Evolutionary conservation across 2,797 vertebrate genomes (phyloP).

Genomic region (Micropoecilia bifurca): DNA sequence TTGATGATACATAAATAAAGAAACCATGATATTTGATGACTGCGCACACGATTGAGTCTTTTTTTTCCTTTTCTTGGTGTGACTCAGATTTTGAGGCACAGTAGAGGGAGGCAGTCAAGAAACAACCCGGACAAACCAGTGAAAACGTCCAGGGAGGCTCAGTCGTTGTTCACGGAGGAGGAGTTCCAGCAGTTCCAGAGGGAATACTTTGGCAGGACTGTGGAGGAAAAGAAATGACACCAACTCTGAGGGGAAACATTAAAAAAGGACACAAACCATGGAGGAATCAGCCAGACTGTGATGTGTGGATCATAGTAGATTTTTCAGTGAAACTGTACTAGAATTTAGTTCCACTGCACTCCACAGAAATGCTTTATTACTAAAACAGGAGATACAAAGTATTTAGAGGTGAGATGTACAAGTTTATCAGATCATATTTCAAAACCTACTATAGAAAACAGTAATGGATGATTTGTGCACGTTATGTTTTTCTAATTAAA

Average conservation of each 20-base stretch:
- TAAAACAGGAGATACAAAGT: not conserved
- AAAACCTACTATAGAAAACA: not conserved
- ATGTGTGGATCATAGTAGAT: not conserved
- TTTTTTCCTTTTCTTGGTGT: conserved; percentile 4
- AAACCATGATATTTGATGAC: not conserved
- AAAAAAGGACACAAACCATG: conserved; percentile 1
- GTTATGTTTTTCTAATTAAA: not conserved
- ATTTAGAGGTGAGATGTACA: not conserved
- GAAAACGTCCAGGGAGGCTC: conserved; percentile 47
- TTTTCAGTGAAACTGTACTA: not conserved
- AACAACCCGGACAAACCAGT: conserved; percentile 25
- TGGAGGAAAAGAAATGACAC: conserved; percentile 53
- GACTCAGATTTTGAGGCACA: conserved; percentile 72
- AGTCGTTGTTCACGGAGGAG: conserved; percentile 79
- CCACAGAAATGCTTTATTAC: not conserved
- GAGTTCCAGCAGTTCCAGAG: conserved; percentile 84
- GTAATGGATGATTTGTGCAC: not conserved
- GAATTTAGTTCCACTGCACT: not conserved
- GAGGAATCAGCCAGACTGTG: not conserved
- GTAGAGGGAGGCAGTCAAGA: conserved; percentile 71
- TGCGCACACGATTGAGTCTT: not conserved
- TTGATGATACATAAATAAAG: not conserved
- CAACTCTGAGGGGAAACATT: not conserved
- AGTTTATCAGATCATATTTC: not conserved
- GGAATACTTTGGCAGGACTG: conserved; percentile 80